Base-by-base conservation (phyloP, 1,140 invertebrate genomes). In the Lepidurus packardi region DNA sequence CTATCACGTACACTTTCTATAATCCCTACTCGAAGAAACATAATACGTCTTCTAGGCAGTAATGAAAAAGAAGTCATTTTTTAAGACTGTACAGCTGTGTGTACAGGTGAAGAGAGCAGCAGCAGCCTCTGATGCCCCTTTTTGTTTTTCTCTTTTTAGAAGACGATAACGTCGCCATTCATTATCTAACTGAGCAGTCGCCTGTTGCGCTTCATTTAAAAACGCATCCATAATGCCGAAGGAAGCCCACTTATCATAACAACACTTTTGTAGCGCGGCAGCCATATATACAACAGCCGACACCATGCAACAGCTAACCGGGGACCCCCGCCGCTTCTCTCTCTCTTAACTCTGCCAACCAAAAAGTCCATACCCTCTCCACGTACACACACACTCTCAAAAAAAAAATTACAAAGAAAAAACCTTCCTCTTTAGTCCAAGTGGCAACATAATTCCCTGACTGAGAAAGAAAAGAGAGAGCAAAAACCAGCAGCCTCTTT, bases 121-220 rank as follows among this genome's bases (percentile, higher is more conserved):
- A 21, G 21, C 8, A 65, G 16, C 16, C 16, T 65, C 53, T n/a
- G 53, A n/a, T 65, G 53, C 21, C 53, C 21, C 16, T 11, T 11
- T 65, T 65, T 65, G 6, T 65, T 65, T 65, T 65, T 9, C 6
- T 65, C 16, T 47, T 16, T 10, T 21, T 21, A 13, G 13, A 65
- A 65, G 53, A 65, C 21, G 53, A 65, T 65, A 65, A 65, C 53
- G 53, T 65, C 53, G 53, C 53, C 53, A 65, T 65, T 65, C 53
- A 65, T 65, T 65, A 65, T 65, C 53, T 65, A 65, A 65, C 53
- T 65, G 53, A 65, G 21, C 53, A 65, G 53, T 65, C 53, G 53
- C 53, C 53, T 65, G 53, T 65, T 65, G 53, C 53, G 53, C 53
- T 65, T 65, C 53, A 65, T 65, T 65, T 65, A 65, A 65, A 65